phyloP scores from a whole-genome alignment of 2,797 vertebrate genomes.

The Smutsia temminckii region DNA sequence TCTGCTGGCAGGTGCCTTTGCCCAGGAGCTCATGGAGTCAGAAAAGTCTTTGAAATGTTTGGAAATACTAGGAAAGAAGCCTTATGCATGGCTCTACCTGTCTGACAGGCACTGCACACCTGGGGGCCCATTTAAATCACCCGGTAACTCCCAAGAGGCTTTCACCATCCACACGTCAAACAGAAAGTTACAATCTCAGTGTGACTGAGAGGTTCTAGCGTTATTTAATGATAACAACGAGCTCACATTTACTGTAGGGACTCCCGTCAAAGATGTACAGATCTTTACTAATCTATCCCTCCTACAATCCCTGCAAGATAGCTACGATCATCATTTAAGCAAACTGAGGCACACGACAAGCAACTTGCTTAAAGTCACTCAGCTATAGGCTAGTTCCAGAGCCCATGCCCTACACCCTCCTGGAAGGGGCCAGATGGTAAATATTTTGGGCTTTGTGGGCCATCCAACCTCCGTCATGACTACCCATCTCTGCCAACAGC shows the following conservation, averaged over 20 bases:
- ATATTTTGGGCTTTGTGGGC: not conserved
- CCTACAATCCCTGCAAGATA: not conserved
- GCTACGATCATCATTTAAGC: not conserved
- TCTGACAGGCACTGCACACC: not conserved
- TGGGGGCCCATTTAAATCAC: not conserved
- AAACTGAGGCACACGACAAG: not conserved
- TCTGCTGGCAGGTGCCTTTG: not conserved
- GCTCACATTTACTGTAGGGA: not conserved
- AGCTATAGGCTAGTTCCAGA: not conserved
- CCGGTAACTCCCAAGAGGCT: not conserved
- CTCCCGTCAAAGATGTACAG: not conserved
- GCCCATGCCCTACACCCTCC: not conserved
- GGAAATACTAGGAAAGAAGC: not conserved
- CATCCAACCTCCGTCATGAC: not conserved
- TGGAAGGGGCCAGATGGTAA: not conserved
- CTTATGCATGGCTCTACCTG: not conserved
- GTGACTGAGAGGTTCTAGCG: not conserved
- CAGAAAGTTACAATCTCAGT: not conserved
- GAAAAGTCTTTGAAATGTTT: not conserved
- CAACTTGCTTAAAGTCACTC: not conserved
- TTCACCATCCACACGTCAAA: not conserved
- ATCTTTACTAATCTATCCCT: conserved; percentile 1
- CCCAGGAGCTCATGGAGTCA: not conserved
- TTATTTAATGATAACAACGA: not conserved
- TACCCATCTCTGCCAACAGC: not conserved